phyloP scores from a whole-genome alignment of 92 coral and sea anemone genomes.

The Plumapathes pennacea region DNA sequence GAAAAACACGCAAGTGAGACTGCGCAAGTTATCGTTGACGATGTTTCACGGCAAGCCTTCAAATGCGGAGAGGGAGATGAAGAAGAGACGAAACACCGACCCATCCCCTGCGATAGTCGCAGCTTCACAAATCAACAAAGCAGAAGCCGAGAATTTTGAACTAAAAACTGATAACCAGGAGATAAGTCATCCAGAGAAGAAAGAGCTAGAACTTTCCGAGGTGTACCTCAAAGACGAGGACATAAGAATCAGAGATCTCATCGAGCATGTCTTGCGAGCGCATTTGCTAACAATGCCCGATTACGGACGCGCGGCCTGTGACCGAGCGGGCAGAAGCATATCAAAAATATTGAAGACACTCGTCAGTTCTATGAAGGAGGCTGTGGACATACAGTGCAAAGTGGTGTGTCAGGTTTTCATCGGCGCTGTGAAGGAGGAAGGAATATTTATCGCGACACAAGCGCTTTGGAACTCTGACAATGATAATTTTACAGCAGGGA shows the following conservation, averaged over 20 bases:
- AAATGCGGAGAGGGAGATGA: constrained; percentile 39
- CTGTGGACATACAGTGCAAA: constrained; percentile 51
- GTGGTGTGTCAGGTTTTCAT: constrained; percentile 72
- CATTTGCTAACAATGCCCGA: constrained; percentile 69
- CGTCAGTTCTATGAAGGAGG: constrained; percentile 66
- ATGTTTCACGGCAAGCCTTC: too few species aligned
- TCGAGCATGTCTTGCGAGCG: constrained; percentile 67
- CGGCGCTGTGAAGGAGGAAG: constrained; percentile 75
- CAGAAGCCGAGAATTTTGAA: too few species aligned
- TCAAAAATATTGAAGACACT: constrained; percentile 62
- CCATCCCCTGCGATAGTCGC: too few species aligned
- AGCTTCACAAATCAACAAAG: too few species aligned
- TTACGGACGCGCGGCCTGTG: constrained; percentile 68
- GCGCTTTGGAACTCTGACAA: constrained; percentile 77
- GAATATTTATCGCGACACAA: constrained; percentile 71
- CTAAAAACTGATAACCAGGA: too few species aligned
- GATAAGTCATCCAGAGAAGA: too few species aligned
- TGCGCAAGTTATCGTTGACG: constrained; percentile 63
- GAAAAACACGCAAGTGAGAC: constrained; percentile 33
- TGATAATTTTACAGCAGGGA: constrained; percentile 81
- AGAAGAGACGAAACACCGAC: constrained; percentile 76
- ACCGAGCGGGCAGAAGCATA: constrained; percentile 78
- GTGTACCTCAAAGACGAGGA: constrained; percentile 82
- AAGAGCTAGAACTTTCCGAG: too few species aligned
- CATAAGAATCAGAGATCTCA: constrained; percentile 62